Conservation (phyloP, 1,140 invertebrate species). For the Drosophila nigrodunni region DNA sequence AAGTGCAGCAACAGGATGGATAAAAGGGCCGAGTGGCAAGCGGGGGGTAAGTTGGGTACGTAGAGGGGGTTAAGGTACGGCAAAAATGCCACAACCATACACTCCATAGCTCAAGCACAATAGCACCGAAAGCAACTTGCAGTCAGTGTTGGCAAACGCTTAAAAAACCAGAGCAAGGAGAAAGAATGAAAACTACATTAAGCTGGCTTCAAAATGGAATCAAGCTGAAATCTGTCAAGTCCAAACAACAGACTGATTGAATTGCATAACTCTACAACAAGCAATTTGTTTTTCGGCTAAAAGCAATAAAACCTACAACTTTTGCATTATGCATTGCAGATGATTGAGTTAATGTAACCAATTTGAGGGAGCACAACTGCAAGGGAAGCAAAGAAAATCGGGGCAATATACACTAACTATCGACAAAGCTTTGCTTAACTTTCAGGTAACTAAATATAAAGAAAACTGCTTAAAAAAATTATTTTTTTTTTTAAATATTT, state of each 20-base stretch:
- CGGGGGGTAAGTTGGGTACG: too few relatives aligned
- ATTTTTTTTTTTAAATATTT: too few relatives aligned
- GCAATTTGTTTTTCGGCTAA: neutral
- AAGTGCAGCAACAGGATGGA: conserved; percentile 32
- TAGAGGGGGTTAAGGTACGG: too few relatives aligned
- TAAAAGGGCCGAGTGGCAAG: too few relatives aligned
- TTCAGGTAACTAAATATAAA: too few relatives aligned
- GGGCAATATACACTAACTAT: too few relatives aligned
- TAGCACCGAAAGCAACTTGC: conserved; percentile 15
- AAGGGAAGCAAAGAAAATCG: too few relatives aligned
- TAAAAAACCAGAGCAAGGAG: conserved; percentile 1
- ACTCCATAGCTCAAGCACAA: conserved; percentile 32
- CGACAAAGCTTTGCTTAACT: too few relatives aligned
- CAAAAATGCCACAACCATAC: conserved; percentile 31
- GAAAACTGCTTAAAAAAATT: too few relatives aligned
- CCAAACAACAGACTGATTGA: conserved; percentile 27
- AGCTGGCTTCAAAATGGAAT: conserved; percentile 7
- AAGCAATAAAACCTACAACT: neutral
- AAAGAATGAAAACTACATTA: conserved; percentile 10
- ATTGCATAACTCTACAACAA: conserved; percentile 7
- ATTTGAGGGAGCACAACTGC: too few relatives aligned
- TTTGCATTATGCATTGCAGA: neutral
- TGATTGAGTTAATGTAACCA: neutral
- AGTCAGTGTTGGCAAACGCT: conserved; percentile 21
- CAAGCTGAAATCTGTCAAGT: conserved; percentile 25